Conservation (phyloP, 2,888 invertebrate genomes). For the Molorchus minor region DNA sequence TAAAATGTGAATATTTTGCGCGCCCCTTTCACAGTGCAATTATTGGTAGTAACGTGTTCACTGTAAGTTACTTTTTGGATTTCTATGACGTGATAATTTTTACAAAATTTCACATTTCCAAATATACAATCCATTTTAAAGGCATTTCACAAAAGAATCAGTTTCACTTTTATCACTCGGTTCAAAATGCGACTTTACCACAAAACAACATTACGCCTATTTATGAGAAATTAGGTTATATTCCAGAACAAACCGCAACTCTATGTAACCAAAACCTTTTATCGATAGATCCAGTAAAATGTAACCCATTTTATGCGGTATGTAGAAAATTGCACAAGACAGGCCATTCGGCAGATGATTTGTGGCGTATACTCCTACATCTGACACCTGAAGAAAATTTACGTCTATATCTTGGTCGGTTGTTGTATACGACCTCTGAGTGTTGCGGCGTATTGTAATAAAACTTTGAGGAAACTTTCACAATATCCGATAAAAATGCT, state of each 20-base stretch:
- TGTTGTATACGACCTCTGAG: constrained; percentile 36
- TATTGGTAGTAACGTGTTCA: too few species aligned
- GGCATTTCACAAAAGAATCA: constrained; percentile 17
- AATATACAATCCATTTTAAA: too few species aligned
- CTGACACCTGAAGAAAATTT: constrained; percentile 44
- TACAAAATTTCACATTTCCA: too few species aligned
- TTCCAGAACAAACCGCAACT: constrained; percentile 16
- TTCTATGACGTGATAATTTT: too few species aligned
- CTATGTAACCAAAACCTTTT: constrained; percentile 9
- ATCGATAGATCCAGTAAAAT: constrained; percentile 29
- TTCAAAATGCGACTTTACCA: constrained; percentile 13
- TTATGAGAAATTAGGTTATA: constrained; percentile 24
- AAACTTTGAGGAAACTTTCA: constrained; percentile 29
- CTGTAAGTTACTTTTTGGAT: too few species aligned
- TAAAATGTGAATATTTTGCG: too few species aligned
- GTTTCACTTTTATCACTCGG: constrained; percentile 11
- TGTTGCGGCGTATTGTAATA: constrained; percentile 41
- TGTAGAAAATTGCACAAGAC: constrained; percentile 37
- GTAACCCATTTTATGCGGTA: constrained; percentile 34
- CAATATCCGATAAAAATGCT: constrained; percentile 13
- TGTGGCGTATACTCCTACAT: constrained; percentile 36
- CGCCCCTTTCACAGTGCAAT: too few species aligned
- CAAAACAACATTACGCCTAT: constrained; percentile 21
- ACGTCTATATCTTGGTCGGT: constrained; percentile 35
- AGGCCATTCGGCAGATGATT: constrained; percentile 35